Evolutionary conservation across 2,113 vertebrate species (phyloP).

Genomic region (Rhabdomys dilectus): DNA sequence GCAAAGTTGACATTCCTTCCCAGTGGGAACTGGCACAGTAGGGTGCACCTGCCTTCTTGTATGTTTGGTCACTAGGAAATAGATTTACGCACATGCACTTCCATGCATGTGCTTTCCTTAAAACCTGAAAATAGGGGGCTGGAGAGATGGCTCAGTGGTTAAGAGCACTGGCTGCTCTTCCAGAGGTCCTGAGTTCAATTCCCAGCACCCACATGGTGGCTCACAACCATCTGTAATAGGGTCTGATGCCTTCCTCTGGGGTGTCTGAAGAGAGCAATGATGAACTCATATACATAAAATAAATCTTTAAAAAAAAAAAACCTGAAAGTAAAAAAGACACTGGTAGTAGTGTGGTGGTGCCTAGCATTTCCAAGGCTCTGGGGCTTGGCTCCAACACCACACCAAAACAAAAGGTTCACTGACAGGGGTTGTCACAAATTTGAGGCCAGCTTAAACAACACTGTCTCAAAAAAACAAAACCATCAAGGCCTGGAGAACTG

Average conservation of each 20-base stretch:
- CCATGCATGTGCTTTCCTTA: not conserved
- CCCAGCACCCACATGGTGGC: too few species aligned
- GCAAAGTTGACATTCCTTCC: not conserved
- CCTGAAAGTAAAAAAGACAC: not conserved
- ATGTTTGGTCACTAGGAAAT: not conserved
- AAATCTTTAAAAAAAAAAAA: too few species aligned
- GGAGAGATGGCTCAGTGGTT: too few species aligned
- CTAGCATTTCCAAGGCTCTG: not conserved
- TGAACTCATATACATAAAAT: too few species aligned
- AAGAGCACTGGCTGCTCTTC: too few species aligned
- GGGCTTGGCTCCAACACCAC: not conserved
- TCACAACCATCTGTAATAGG: too few species aligned
- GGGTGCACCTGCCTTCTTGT: not conserved
- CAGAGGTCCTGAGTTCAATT: too few species aligned
- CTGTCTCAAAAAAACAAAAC: not conserved
- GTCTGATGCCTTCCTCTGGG: too few species aligned
- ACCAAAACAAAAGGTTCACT: not conserved
- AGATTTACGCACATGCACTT: not conserved
- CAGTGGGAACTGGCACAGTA: not conserved
- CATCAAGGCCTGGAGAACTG: not conserved
- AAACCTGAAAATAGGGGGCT: not conserved
- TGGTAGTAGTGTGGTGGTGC: not conserved
- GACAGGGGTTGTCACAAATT: not conserved
- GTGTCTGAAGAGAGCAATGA: too few species aligned
- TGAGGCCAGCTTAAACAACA: not conserved